These are phyloP conservation scores for Callipepla californica DNA, from an alignment of 2,113 vertebrate genomes.

Conservation along the genomic window DNA sequence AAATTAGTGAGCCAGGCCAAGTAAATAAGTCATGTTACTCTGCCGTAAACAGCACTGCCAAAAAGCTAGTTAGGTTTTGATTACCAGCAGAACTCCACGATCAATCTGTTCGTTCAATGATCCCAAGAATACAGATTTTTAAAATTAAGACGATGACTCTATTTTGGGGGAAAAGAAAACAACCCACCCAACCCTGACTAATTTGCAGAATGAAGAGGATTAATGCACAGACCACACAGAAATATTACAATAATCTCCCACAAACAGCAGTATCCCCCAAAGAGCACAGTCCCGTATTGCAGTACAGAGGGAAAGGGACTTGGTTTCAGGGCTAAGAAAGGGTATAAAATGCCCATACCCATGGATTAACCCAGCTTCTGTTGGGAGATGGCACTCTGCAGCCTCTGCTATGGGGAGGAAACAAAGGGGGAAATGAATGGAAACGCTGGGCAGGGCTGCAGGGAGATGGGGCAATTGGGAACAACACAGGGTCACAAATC, in stretches of 20 bases:
- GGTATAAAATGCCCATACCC: constrained; percentile 5
- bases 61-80: constrained; percentile 74
- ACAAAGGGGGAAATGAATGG: neutral
- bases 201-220: constrained; percentile 78
- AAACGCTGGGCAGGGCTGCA: neutral
- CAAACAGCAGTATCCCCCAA: constrained; percentile 51
- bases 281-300: constrained; percentile 30
- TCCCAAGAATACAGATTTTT: constrained; percentile 62
- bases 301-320: neutral
- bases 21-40: constrained; percentile 65
- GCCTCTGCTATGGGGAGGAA: constrained; percentile 40
- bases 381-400: constrained; percentile 29
- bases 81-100: constrained; percentile 62
- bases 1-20: constrained; percentile 65
- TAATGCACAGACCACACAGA: constrained; percentile 69
- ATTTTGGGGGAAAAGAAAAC: neutral
- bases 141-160: constrained; percentile 69
- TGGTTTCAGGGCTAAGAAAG: constrained; percentile 28
- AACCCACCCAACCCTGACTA: constrained; percentile 13
- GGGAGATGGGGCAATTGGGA: neutral
- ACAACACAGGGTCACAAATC: neutral
- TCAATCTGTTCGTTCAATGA: constrained; percentile 72
- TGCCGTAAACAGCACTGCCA: constrained; percentile 64
- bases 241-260: constrained; percentile 65
- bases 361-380: constrained; percentile 28